Conservation (phyloP, 2,113 vertebrate species). For the Sorex araneus region DNA sequence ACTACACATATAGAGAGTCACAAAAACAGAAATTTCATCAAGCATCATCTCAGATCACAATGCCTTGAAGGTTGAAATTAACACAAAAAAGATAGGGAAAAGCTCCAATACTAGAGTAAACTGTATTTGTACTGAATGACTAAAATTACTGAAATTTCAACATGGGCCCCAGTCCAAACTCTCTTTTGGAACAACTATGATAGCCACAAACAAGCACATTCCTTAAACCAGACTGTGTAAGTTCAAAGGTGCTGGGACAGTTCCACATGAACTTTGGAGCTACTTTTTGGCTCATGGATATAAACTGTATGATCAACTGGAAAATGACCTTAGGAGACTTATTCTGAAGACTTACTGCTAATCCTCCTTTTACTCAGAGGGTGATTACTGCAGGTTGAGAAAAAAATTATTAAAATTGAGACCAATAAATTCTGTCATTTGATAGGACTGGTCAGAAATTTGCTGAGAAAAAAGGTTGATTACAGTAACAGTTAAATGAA, state of each 20-base stretch:
- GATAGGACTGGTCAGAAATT: background rate
- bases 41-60: too few relatives aligned
- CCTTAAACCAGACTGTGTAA: background rate
- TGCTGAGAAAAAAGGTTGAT: background rate
- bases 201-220: background rate
- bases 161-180: background rate
- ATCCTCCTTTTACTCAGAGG: background rate
- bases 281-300: background rate
- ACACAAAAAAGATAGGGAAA: too few relatives aligned
- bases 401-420: background rate
- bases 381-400: background rate
- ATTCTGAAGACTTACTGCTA: background rate
- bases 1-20: too few relatives aligned
- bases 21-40: too few relatives aligned
- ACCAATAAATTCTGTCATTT: background rate
- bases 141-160: background rate
- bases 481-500: too few relatives aligned
- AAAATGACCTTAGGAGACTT: background rate
- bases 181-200: background rate
- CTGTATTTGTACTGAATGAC: too few relatives aligned
- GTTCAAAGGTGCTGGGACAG: background rate
- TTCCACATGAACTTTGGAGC: background rate
- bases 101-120: too few relatives aligned
- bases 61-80: too few relatives aligned
- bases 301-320: background rate